Evolutionary conservation across 2,113 vertebrate species (phyloP), one percentile per base, ranked within the genome.

Genomic region (Cebidichthys violaceus): DNA sequence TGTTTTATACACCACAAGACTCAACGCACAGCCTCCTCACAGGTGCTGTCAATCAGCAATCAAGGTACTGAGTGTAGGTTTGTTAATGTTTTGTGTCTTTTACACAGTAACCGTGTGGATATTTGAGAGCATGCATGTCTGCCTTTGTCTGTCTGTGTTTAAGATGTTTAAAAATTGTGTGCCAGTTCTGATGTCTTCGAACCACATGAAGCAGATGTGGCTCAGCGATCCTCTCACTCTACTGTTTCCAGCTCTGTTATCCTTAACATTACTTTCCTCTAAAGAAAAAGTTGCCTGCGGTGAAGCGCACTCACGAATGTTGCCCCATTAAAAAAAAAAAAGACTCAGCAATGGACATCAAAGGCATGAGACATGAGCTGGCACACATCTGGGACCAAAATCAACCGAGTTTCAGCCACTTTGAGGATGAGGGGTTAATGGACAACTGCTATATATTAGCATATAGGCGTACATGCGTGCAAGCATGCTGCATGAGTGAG

Each of bases 351-450:
- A 9, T 55, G 61, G 43, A 83, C 73, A 81, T 91, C 81, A 91
- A 86, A 89, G 85, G 55, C 61, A 57, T 22, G 43, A 70, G 78
- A 82, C 79, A 78, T 74, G 77, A 82, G 79, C 70, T 85, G 77
- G 89, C 52, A 70, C 79, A 91, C 89, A 93, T 90, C 79, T 93
- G 89, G 77, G 59, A 70, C 72, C 24, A 37, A 76, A 79, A 87
- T 66, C 50, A 45, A 9, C 59, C 39, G 35, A 54, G 35, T 83
- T 55, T 24, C 68, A 76, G 83, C 83, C 88, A 81, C 82, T 85
- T 70, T 83, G 47, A 54, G 50, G 71, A 43, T 33, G 57, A 35
- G 27, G 64, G 68, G 37, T 24, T 73, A 78, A 77, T 47, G 35
- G 75, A 75, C 50, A 79, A 87, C 82, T 70, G 77, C 82, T 82